Evolutionary conservation across 1,140 invertebrate genomes (phyloP), one percentile per base, ranked within the genome.

Genomic region (Wiebesia pumilae): DNA sequence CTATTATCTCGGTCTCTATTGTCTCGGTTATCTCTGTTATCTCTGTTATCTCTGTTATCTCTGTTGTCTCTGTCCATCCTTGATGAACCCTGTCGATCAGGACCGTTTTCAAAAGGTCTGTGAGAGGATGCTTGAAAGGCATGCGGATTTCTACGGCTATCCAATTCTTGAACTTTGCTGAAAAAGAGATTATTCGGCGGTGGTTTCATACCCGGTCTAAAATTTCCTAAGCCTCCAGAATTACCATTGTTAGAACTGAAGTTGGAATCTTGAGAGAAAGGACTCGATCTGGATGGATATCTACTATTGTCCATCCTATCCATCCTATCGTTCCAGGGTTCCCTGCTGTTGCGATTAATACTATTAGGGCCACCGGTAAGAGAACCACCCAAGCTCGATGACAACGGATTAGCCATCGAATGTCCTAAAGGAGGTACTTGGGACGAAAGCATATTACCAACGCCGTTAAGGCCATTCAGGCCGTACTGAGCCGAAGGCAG

Each of bases 91-190:
- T 85, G 54, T 89, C 35, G 67, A 84, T 91, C 90, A 3, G 86
- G 79, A 12, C 84, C 86, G 7, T 87, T 89, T 3, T 90, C 89
- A 33, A 88, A 90, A 27, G 47, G 86, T 81, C 30, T 67, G 65
- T 67, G 89, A 47, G 14, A n/a, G 24, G 40, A 81, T 0, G 92
- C 81, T n/a, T 95, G 95, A 78, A 95, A 96, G 0, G 95, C 95
- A 83, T 95, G 94, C 0, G 95, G 95, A 88, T 96, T 95, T 0
- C 95, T 92, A 67, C 95, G 95, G 58, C 95, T 95, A 16, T 94
- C 95, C 3, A 95, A 86, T 78, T 95, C 95, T 81, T 95, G 95
- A 27, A 95, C 88, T 83, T 88, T 87, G 35, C 69, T 89, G 19
- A 87, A 24, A 62, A 89, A 89, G 0, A 80, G 62, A 71, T 85